Conservation (phyloP, 2,797 vertebrate genomes). For the Limnodromus scolopaceus region DNA sequence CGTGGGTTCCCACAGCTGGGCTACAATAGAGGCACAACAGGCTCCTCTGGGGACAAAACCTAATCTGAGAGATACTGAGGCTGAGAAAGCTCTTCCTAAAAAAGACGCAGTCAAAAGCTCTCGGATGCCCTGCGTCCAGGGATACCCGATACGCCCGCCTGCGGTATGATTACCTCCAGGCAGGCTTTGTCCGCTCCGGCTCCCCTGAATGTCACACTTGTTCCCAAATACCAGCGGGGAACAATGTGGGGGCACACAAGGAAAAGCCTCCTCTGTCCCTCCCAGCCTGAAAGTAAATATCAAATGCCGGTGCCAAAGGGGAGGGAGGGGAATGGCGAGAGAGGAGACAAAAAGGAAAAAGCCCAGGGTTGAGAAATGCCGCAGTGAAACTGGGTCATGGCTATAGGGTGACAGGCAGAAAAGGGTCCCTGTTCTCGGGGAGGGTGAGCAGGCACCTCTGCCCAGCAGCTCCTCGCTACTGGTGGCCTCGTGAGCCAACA, state of each 20-base stretch:
- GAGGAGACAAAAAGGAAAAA: constrained; percentile 4
- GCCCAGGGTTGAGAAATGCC: background rate
- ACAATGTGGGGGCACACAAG: constrained; percentile 31
- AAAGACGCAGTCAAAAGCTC: constrained; percentile 66
- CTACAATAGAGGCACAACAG: constrained; percentile 74
- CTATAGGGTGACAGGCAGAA: constrained; percentile 54
- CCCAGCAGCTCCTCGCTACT: background rate
- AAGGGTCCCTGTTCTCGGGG: background rate
- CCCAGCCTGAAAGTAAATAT: constrained; percentile 40
- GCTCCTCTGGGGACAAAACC: constrained; percentile 76
- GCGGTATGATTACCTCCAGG: constrained; percentile 42
- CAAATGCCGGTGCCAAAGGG: background rate
- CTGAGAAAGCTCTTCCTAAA: constrained; percentile 75
- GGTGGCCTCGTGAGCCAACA: fast-evolving
- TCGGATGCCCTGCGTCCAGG: constrained; percentile 29
- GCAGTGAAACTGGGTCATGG: constrained; percentile 58
- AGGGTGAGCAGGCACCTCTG: background rate
- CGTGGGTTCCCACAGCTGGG: constrained; percentile 73
- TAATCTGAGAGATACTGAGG: constrained; percentile 74
- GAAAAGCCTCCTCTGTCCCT: constrained; percentile 49
- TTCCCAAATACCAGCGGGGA: constrained; percentile 52
- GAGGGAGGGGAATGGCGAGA: background rate
- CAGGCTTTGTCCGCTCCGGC: constrained; percentile 61
- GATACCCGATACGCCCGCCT: constrained; percentile 72
- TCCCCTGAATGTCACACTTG: constrained; percentile 74